Evolutionary conservation across 2,113 vertebrate species (phyloP).

Genomic region (Clarias magur): DNA sequence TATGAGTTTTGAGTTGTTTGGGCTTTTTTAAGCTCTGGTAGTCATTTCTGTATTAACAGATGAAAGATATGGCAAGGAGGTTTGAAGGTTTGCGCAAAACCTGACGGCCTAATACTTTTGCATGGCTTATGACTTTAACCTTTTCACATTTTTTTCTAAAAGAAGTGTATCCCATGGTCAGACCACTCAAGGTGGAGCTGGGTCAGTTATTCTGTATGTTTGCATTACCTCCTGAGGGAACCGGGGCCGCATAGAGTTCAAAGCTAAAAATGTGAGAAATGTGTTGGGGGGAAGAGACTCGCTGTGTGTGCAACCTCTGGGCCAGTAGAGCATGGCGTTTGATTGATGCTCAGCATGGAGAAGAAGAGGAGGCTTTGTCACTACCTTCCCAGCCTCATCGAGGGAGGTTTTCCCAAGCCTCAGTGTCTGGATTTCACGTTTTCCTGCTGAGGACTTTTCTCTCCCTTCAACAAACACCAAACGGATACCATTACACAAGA

Average conservation of each 20-base stretch:
- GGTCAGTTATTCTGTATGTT: constrained; percentile 53
- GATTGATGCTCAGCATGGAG: constrained; percentile 38
- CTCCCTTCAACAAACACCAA: constrained; percentile 21
- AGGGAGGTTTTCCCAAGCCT: neutral
- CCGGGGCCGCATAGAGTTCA: constrained; percentile 43
- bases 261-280: constrained; percentile 55
- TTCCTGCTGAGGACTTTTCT: constrained; percentile 14
- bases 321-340: constrained; percentile 24
- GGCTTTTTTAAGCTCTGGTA: no score
- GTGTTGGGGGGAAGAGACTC: constrained; percentile 2
- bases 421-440: constrained; percentile 41
- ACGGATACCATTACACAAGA: neutral
- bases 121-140: constrained; percentile 3
- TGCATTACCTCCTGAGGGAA: constrained; percentile 49
- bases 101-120: neutral
- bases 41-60: no score
- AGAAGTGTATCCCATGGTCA: constrained; percentile 38
- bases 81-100: no score
- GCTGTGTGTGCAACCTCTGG: constrained; percentile 35
- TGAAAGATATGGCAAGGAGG: no score
- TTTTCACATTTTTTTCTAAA: neutral
- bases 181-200: constrained; percentile 10
- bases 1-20: no score
- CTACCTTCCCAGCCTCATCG: constrained; percentile 13
- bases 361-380: constrained; percentile 47